phyloP scores from a whole-genome alignment of 2,797 vertebrate species.

The Menidia menidia region DNA sequence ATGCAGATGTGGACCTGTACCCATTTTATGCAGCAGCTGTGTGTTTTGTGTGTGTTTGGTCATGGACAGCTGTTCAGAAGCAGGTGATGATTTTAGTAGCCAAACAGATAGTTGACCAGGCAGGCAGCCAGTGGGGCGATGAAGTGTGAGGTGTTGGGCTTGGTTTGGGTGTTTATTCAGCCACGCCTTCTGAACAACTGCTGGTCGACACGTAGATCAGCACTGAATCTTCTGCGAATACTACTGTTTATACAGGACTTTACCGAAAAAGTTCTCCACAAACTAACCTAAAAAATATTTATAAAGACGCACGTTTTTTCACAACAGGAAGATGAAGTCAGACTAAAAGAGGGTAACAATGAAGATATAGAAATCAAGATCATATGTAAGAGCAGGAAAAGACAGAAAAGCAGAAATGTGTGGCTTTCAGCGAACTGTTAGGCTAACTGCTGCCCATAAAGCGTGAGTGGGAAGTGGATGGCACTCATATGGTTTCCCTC shows the following conservation, averaged over 20 bases:
- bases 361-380: background rate
- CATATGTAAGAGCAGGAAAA: conserved; percentile 10
- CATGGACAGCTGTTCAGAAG: conserved; percentile 73
- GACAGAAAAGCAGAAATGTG: conserved; percentile 47
- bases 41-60: conserved; percentile 65
- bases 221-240: conserved; percentile 43
- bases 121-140: conserved; percentile 41
- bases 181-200: conserved; percentile 39
- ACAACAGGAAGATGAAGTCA: conserved; percentile 1
- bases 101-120: conserved; percentile 57
- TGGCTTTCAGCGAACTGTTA: conserved; percentile 65
- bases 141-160: conserved; percentile 41
- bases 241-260: conserved; percentile 37
- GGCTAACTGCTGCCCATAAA: conserved; percentile 70
- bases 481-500: conserved; percentile 70
- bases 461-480: conserved; percentile 57
- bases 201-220: conserved; percentile 30
- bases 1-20: conserved; percentile 45
- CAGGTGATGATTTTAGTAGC: conserved; percentile 73
- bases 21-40: conserved; percentile 65
- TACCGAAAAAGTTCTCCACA: conserved; percentile 36
- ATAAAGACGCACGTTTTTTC: background rate
- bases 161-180: conserved; percentile 42
- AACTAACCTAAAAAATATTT: background rate
- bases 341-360: background rate